Evolutionary conservation across 2,113 vertebrate genomes (phyloP).

Genomic region (Spea bombifrons): DNA sequence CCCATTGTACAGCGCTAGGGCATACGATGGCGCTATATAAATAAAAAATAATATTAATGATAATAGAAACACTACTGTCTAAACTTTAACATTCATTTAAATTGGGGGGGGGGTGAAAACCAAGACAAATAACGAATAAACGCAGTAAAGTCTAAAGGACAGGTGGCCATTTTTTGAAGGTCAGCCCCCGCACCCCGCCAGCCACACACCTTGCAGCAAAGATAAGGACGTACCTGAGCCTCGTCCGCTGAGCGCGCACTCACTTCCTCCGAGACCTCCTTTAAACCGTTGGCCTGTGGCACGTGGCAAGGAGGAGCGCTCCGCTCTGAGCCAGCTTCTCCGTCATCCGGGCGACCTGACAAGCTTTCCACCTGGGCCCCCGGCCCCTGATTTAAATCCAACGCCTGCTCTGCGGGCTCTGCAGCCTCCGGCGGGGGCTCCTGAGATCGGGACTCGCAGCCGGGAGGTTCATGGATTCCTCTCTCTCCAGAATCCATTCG

Average conservation of each 20-base stretch:
- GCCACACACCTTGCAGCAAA: neutral
- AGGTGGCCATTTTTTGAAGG: too few species aligned
- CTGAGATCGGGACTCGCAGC: slow-evolving; percentile 1
- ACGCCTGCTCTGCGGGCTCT: neutral
- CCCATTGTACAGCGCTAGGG: too few species aligned
- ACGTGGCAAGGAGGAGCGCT: neutral
- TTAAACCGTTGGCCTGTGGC: neutral
- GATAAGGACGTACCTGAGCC: neutral
- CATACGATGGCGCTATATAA: too few species aligned
- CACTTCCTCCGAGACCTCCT: neutral
- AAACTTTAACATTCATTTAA: too few species aligned
- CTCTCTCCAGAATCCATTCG: slow-evolving; percentile 4
- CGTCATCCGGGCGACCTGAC: slow-evolving; percentile 9
- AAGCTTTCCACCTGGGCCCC: slow-evolving; percentile 6
- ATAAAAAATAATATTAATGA: too few species aligned
- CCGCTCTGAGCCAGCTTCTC: neutral
- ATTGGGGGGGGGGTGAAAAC: too few species aligned
- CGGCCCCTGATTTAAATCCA: slow-evolving; percentile 1
- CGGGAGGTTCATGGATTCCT: neutral
- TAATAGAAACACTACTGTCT: too few species aligned
- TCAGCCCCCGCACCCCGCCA: too few species aligned
- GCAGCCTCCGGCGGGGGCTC: neutral
- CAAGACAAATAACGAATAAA: too few species aligned
- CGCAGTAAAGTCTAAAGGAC: too few species aligned
- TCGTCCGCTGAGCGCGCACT: neutral